Base-by-base conservation (phyloP, 2,888 invertebrate species). In the Bimastos eiseni region DNA sequence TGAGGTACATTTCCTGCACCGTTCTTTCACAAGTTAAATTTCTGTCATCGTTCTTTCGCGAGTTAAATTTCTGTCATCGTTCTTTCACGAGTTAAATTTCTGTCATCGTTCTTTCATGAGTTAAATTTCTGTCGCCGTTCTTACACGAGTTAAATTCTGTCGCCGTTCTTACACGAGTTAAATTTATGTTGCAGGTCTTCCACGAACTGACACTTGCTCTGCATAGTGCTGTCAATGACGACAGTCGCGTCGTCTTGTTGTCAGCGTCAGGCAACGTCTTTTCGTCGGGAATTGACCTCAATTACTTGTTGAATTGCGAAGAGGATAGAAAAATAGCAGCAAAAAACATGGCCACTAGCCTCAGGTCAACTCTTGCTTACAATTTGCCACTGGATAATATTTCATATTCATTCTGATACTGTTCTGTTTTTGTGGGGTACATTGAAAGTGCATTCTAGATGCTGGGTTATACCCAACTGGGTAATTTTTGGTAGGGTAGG, bases 261-360 rank as follows among this genome's bases (percentile, higher is more conserved):
- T 97, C 97, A 90, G 97, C 97, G 17, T 96, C 97, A 90, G 97
- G 97, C 90, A 96, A 96, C 89, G 96, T 96, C 88, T 97, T 98
- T 94, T 98, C 97, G 94, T 97, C 97, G 92, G 98, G 98, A 41
- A 96, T 98, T 92, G 97, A 98, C 95, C 96, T 98, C 91, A 96
- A 96, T 91, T 96, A 96, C 91, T 95, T 93, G 86, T 95, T 93
- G 44, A 93, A 93, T 30, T 33, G 44, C 30, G 88, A 91, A 36
- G 55, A 93, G 93, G 37, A 94, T 84, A 93, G 93, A 24, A 89
- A 84, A 38, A 55, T 44, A 15, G 90, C 90, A 83, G 91, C 91
- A 41, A 91, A 91, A 41, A 86, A 89, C 37, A 90, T 91, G 91
- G 91, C 90, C 38, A 49, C 36, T 17, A 37, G 44, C 33, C 88